Percentiles rank a stretch among this genome's conserved stretches.
phyloP scores from a whole-genome alignment of 1,140 invertebrate genomes.

The Drosophila trapezifrons region DNA sequence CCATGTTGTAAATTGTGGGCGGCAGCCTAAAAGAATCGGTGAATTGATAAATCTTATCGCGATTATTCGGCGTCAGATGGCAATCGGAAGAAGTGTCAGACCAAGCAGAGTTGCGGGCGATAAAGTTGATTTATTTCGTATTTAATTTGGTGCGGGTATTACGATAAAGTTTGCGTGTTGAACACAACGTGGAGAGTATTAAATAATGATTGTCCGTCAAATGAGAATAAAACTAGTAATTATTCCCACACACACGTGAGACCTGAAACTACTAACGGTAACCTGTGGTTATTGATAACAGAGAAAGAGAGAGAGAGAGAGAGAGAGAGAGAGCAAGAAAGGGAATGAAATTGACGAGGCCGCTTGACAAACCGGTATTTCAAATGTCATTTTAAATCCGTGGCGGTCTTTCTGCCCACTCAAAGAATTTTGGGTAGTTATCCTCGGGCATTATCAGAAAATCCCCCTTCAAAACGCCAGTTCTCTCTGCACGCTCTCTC shows the following conservation, averaged over 20 bases:
- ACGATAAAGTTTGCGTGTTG: conserved; percentile 71
- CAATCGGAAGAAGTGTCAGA: conserved; percentile 34
- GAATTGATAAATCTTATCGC: conserved; percentile 36
- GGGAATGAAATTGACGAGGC: conserved; percentile 5
- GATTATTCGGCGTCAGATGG: conserved; percentile 21
- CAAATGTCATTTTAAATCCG: conserved; percentile 26
- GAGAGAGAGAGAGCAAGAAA: background rate
- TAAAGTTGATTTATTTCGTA: conserved; percentile 25
- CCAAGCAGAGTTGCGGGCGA: conserved; percentile 19
- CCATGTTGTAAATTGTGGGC: conserved; percentile 12
- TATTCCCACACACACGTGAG: background rate
- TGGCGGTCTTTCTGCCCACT: conserved; percentile 15
- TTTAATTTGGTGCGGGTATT: conserved; percentile 51
- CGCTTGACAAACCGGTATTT: conserved; percentile 17
- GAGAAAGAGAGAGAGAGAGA: background rate
- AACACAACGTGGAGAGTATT: conserved; percentile 43
- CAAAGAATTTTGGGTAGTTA: conserved; percentile 12
- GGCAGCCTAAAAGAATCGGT: conserved; percentile 17
- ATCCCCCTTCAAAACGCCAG: conserved; percentile 40
- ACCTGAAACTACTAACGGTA: conserved; percentile 18
- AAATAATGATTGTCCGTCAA: conserved; percentile 50
- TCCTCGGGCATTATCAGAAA: conserved; percentile 59
- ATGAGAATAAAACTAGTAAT: conserved; percentile 15
- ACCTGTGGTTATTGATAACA: conserved; percentile 33
- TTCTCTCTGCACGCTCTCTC: conserved; percentile 2